Evolutionary conservation across 35 echinoderm and acorn worm genomes (phyloP).

Genomic region (Ptychodera flava): DNA sequence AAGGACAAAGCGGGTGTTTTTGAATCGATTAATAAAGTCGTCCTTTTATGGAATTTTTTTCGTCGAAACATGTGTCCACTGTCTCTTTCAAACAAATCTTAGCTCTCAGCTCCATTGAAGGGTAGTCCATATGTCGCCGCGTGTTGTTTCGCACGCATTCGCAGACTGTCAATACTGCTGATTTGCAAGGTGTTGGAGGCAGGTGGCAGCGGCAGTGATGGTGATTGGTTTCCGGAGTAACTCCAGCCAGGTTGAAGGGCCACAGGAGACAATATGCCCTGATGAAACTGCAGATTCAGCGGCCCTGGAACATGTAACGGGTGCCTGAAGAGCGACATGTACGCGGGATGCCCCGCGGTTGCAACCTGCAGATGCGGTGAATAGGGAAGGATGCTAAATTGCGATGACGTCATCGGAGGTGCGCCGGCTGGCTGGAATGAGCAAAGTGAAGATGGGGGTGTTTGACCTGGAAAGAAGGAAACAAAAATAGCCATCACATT

Average conservation of each 20-base stretch:
- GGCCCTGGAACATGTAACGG: constrained; percentile 30
- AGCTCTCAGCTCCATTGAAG: not conserved
- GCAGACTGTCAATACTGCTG: constrained; percentile 94
- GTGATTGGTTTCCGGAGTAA: not conserved
- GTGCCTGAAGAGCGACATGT: constrained; percentile 25
- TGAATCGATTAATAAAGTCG: not conserved
- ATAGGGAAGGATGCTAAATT: not conserved
- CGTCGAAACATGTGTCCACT: too few relatives aligned
- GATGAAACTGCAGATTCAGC: not conserved
- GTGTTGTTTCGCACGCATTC: constrained; percentile 89
- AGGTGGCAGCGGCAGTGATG: constrained; percentile 12
- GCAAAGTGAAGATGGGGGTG: not conserved
- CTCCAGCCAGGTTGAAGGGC: constrained; percentile 14
- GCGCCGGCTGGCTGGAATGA: not conserved
- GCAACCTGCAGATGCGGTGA: constrained; percentile 17
- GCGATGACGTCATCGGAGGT: not conserved
- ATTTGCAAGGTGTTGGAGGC: constrained; percentile 43
- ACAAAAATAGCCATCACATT: too few relatives aligned
- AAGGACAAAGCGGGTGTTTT: not conserved
- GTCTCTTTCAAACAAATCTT: too few relatives aligned
- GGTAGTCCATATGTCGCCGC: constrained; percentile 64
- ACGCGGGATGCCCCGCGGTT: not conserved
- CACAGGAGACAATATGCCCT: constrained; percentile 10
- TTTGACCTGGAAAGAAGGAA: not conserved
- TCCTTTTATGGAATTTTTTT: not conserved